Conservation (phyloP, 2,797 vertebrate species). For the Melanotaenia boesemani region DNA sequence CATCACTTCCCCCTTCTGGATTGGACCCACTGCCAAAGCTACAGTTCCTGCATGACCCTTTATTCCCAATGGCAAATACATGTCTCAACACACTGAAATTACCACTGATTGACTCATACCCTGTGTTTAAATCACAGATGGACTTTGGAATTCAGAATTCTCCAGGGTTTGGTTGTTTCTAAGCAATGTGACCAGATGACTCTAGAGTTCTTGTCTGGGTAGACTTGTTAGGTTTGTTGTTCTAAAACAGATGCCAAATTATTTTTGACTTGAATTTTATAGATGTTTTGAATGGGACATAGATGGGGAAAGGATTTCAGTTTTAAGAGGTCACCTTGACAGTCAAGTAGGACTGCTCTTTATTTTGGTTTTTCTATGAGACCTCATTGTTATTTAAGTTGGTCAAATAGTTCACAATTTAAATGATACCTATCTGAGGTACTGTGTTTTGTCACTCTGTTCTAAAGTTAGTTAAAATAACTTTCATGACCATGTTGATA, state of each 20-base stretch:
- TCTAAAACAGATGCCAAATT: background rate
- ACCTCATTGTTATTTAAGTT: too few species aligned
- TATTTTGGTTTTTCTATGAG: too few species aligned
- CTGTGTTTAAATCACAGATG: constrained; percentile 35
- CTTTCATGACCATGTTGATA: too few species aligned
- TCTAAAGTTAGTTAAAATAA: too few species aligned
- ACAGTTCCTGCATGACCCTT: constrained; percentile 28
- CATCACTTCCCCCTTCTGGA: constrained; percentile 21
- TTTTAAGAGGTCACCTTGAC: too few species aligned
- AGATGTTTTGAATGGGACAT: too few species aligned
- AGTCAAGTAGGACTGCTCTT: too few species aligned
- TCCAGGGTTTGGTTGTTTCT: constrained; percentile 31
- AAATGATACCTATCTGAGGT: too few species aligned
- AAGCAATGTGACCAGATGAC: background rate
- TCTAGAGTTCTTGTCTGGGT: background rate
- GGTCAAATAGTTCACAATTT: too few species aligned
- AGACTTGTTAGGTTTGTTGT: background rate
- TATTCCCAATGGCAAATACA: constrained; percentile 37
- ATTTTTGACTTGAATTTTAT: too few species aligned
- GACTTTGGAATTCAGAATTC: constrained; percentile 17
- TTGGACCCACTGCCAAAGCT: constrained; percentile 18
- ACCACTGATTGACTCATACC: constrained; percentile 17
- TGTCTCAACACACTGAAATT: constrained; percentile 20
- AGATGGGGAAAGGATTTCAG: too few species aligned
- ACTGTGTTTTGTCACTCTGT: too few species aligned